Percentiles rank a stretch among this genome's conserved stretches.
Evolutionary conservation across 2,888 invertebrate genomes (phyloP).

Genomic region (Drosophila emarginata): DNA sequence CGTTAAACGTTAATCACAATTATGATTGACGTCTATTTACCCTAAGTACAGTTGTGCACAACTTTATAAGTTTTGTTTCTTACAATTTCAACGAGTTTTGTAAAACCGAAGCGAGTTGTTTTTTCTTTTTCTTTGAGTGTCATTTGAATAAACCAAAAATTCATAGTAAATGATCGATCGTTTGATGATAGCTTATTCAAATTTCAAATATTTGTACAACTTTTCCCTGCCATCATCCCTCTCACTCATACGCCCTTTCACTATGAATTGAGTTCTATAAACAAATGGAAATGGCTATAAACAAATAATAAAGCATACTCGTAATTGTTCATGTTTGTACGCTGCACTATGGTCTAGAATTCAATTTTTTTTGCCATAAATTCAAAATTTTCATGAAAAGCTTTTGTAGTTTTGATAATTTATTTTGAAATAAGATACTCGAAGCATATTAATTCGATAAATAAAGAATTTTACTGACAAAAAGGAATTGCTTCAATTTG

Average conservation of each 20-base stretch:
- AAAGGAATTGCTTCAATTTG: too few species aligned
- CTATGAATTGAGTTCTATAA: slow-evolving; percentile 62
- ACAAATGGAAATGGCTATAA: slow-evolving; percentile 69
- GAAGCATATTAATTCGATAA: too few species aligned
- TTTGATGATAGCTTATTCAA: slow-evolving; percentile 7
- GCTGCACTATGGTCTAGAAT: too few species aligned
- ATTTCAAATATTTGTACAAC: slow-evolving; percentile 50
- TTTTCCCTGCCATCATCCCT: background rate
- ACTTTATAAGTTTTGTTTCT: background rate
- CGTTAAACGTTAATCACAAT: slow-evolving; percentile 18
- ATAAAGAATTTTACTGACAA: too few species aligned
- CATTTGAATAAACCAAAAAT: slow-evolving; percentile 1
- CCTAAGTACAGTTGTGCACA: background rate
- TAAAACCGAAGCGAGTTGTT: background rate
- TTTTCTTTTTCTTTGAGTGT: too few species aligned
- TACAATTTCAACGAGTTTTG: background rate
- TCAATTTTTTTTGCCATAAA: too few species aligned
- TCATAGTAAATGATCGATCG: slow-evolving; percentile 1
- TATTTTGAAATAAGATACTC: too few species aligned
- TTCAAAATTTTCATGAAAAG: too few species aligned
- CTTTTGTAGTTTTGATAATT: too few species aligned
- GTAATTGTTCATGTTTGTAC: slow-evolving; percentile 58
- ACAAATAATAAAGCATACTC: slow-evolving; percentile 70
- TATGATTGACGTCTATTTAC: background rate
- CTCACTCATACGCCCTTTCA: slow-evolving; percentile 18